phyloP scores from a whole-genome alignment of 2,797 vertebrate genomes.

The Bovichtus diacanthus region DNA sequence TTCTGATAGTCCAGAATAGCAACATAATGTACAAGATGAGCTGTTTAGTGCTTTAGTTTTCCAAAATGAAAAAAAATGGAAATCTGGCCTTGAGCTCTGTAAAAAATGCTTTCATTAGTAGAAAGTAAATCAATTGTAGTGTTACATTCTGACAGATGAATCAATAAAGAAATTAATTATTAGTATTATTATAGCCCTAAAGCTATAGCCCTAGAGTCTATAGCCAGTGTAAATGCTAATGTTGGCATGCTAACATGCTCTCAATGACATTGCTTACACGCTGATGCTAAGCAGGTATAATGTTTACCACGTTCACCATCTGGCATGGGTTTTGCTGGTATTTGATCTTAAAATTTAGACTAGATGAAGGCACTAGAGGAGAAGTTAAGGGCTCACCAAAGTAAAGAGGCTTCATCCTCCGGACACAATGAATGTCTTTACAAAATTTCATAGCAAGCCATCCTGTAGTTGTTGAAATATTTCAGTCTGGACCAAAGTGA shows the following conservation, averaged over 20 bases:
- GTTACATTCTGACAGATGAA: not conserved
- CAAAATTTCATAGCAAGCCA: not conserved
- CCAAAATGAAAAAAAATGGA: not conserved
- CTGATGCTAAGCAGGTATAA: not conserved
- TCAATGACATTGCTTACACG: no score
- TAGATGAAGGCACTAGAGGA: not conserved
- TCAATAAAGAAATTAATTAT: not conserved
- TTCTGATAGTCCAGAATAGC: not conserved
- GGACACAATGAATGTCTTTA: not conserved
- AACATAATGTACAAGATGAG: not conserved
- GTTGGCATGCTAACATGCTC: not conserved
- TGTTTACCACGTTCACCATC: not conserved
- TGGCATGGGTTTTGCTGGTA: not conserved
- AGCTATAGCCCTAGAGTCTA: not conserved
- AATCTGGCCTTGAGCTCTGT: not conserved
- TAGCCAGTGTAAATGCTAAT: not conserved
- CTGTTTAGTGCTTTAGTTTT: not conserved
- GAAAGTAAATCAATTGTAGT: no score
- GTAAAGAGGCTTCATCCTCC: not conserved
- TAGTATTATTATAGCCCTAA: no score
- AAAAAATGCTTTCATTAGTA: not conserved
- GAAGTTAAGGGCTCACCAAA: not conserved
- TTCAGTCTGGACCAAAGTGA: not conserved
- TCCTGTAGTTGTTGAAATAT: not conserved
- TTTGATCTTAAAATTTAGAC: constrained; percentile 8